Evolutionary conservation across 1,140 invertebrate species (phyloP), one percentile per base, ranked within the genome.

Genomic region (Pissodes strobi): DNA sequence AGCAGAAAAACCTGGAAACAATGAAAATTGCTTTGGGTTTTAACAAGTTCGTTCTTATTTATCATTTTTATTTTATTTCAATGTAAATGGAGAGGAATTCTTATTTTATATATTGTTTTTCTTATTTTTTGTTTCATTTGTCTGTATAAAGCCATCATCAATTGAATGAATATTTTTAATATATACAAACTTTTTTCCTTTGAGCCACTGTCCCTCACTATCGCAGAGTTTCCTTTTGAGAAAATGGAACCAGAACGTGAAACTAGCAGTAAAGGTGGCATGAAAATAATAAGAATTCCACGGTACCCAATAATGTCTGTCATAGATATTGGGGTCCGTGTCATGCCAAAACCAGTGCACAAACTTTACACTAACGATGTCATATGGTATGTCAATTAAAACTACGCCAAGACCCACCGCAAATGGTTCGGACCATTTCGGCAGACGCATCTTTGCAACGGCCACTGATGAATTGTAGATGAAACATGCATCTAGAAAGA

Each of bases 301-400:
- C 1, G 85, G 85, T 0, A 91, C 90, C 85, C 86, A 90, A 78
- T 92, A 92, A 76, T 89, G 87, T 18, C 90, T 82, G 71, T 93
- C 90, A 51, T 72, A 83, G 61, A 93, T 88, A 75, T 92, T 92
- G 1, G 90, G 89, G 77, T 92, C 90, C 0, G 90, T 92, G 74
- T 92, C 90, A 74, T 93, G 90, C 90, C 90, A 93, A 0, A 88
- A 90, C 90, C 90, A 93, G 78, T 91, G 90, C 1, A 91, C 75
- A 71, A 90, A 88, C 74, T 91, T 91, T 0, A 93, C 87, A 1
- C 87, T 84, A 55, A 90, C 86, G 25, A 93, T 91, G 71, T 93
- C 90, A 73, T 90, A 93, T 0, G 91, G 90, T 37, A 93, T 81
- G 72, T 93, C 91, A 17, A 92, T 82, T 9, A 92, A 78, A 0